These are phyloP conservation scores for Enteromius fasciolatus DNA, from an alignment of 2,797 vertebrate species.

Conservation along the genomic window DNA sequence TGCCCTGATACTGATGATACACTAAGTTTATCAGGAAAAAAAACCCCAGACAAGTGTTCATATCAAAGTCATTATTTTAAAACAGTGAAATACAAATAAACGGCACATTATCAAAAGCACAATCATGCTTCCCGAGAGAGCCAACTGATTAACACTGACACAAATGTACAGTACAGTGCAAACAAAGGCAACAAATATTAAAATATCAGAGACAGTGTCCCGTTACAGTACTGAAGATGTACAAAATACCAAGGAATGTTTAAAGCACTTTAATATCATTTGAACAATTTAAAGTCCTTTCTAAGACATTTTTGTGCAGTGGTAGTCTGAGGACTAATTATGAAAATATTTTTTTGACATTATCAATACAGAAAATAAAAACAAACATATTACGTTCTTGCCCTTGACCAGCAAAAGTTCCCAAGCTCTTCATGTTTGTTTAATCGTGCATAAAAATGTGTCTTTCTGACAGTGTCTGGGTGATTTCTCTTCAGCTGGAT, in stretches of 20 bases:
- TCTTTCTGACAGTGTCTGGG: slow-evolving; percentile 24
- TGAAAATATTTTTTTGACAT: not conserved
- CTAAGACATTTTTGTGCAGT: slow-evolving; percentile 20
- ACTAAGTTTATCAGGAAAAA: slow-evolving; percentile 46
- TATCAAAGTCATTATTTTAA: slow-evolving; percentile 57
- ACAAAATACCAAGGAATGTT: slow-evolving; percentile 46
- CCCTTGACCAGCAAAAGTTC: slow-evolving; percentile 23
- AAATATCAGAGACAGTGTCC: slow-evolving; percentile 33
- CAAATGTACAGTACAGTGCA: slow-evolving; percentile 66
- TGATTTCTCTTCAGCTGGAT: slow-evolving; percentile 46
- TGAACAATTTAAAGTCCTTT: slow-evolving; percentile 20
- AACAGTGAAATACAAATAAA: slow-evolving; percentile 52
- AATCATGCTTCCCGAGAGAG: not conserved
- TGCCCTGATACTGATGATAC: slow-evolving; percentile 35
- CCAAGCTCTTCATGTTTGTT: slow-evolving; percentile 24
- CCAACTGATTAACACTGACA: slow-evolving; percentile 63
- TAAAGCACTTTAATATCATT: slow-evolving; percentile 10
- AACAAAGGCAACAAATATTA: slow-evolving; percentile 39
- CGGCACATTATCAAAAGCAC: slow-evolving; percentile 49
- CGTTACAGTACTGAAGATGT: slow-evolving; percentile 61
- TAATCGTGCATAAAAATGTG: slow-evolving; percentile 22
- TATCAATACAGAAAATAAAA: not conserved
- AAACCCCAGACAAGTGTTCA: slow-evolving; percentile 43
- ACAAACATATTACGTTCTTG: slow-evolving; percentile 34
- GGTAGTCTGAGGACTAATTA: slow-evolving; percentile 14